Evolutionary conservation across 92 coral and sea anemone species (phyloP), one percentile per base, ranked within the genome.

Genomic region (Actinernus sp.): DNA sequence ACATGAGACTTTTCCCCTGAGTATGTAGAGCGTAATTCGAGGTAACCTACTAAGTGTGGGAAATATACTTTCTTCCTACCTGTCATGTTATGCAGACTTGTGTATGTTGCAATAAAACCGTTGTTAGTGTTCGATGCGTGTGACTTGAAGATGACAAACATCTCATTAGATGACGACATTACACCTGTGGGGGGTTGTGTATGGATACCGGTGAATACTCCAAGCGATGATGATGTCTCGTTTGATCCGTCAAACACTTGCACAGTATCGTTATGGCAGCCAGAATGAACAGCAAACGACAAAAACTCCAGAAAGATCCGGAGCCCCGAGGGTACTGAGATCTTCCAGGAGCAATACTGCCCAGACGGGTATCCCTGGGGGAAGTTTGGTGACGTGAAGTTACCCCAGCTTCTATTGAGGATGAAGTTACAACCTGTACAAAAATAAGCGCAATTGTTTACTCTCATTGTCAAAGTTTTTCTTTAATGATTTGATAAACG

Each of bases 351-450:
- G 16, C 76, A 68, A 27, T 30, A 38, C 43, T 68, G 76, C 3
- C 76, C 76, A 1, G 44, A 48, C 31, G 76, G 64, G 39, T 68
- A 68, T 3, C 64, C 12, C 2, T 26, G 18, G 39, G 76, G 76
- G 58, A 25, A 68, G 21, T 68, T 55, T 7, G 65, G 76, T 23
- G 76, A 68, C 37, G 40, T 34, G 48, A 68, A 27, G 27, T 51
- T 51, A 43, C 53, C 64, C 26, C 27, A 34, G 38, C 21, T 7
- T 62, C 32, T n/a, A 11, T 47, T 53, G 34, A 68, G 38, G 2
- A 47, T 55, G 65, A 52, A 68, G 65, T 48, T 49, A 24, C 76
- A 68, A 22, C 76, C 76, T 68, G 55, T 39, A 30, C 48, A n/a
- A n/a, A n/a, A n/a, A n/a, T n/a, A n/a, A n/a, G n/a, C n/a, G n/a